phyloP scores from a whole-genome alignment of 2,888 invertebrate species.

The Drosophila meridionalis region DNA sequence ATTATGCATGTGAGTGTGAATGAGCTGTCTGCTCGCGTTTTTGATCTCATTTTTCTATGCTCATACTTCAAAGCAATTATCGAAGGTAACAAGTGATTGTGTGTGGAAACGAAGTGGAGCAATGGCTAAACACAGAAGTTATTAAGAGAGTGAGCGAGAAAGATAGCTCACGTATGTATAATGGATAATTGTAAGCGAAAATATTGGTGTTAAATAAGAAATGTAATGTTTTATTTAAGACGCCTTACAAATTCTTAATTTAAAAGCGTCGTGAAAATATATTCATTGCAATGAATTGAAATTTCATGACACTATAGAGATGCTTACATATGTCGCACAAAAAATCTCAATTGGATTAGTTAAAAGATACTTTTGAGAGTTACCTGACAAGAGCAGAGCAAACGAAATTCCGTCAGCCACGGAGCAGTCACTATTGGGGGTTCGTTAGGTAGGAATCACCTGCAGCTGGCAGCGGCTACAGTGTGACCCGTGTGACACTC shows the following conservation, averaged over 20 bases:
- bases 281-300: slow-evolving; percentile 35
- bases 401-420: slow-evolving; percentile 37
- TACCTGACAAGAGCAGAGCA: slow-evolving; percentile 34
- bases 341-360: slow-evolving; percentile 44
- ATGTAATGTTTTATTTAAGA: background rate
- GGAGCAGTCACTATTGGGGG: slow-evolving; percentile 12
- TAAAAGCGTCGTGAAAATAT: background rate
- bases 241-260: background rate
- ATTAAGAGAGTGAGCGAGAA: background rate
- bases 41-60: background rate
- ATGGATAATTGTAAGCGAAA: background rate
- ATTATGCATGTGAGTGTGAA: background rate
- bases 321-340: slow-evolving; percentile 18
- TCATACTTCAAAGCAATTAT: background rate
- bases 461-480: slow-evolving; percentile 41
- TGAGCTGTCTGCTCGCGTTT: background rate
- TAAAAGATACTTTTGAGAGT: slow-evolving; percentile 45
- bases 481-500: slow-evolving; percentile 40
- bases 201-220: background rate
- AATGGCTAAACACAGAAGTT: background rate
- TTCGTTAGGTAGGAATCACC: slow-evolving; percentile 46
- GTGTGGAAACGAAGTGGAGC: background rate
- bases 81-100: background rate
- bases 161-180: background rate
- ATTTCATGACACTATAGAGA: slow-evolving; percentile 13